Base-by-base conservation (phyloP, 1,140 invertebrate genomes). In the Atta colombica region DNA sequence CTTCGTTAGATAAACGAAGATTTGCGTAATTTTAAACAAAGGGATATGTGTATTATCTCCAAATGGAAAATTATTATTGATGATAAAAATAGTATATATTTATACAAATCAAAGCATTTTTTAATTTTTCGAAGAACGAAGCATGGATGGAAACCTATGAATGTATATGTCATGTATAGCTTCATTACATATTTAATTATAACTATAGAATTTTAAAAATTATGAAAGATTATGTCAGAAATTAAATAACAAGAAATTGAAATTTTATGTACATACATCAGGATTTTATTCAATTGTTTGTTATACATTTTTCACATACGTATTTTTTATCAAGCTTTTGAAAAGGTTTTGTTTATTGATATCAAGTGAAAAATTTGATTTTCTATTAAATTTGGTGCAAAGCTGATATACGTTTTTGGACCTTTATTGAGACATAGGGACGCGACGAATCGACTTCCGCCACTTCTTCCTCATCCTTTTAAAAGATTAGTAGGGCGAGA, bases 401-500 rank as follows among this genome's bases (percentile, higher is more conserved):
- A 28, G 53, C 31, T 84, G 69, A 51, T 75, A 35, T 51, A 82
- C 68, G 18, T 35, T 74, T 25, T 4, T 49, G n/a, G 53, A 84
- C 53, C 74, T 84, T 63, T 58, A 75, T 84, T 58, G 80, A 84
- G 45, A 84, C 77, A 68, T 66, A 78, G 39, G 39, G 75, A 78
- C 78, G 25, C 55, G 55, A 55, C 55, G 69, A 84, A 84, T 84
- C 69, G 55, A 84, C 80, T 84, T 84, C 69, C 69, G 69, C 51
- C 78, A 51, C 55, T 84, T 74, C 69, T 84, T 75, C 55, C 69
- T 84, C 55, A 74, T 84, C 80, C 80, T 84, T 84, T 84, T 84
- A 84, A 84, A 84, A 84, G 69, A 84, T 84, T 84, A 84, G 69
- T 61, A 75, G 55, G 53, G 69, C 69, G 80, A 84, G 80, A 84